Conservation (phyloP, 2,113 vertebrate species). For the Limnothrissa miodon region DNA sequence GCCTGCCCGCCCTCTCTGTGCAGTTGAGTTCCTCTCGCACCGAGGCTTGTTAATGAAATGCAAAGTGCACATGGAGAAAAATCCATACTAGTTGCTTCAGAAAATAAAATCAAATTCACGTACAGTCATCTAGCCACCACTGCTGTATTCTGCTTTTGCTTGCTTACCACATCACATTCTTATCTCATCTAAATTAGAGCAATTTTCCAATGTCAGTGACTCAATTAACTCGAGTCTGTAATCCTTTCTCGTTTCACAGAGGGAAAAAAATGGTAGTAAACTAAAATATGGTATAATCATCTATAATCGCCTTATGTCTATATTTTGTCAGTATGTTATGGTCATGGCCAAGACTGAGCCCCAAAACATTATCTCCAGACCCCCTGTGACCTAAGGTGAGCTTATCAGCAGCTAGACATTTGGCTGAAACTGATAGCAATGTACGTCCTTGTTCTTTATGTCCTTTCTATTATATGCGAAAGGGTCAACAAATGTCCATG, state of each 20-base stretch:
- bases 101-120: background rate
- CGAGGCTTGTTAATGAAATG: background rate
- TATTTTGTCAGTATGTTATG: background rate
- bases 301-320: background rate
- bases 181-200: background rate
- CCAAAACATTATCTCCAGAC: background rate
- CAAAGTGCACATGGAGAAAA: background rate
- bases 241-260: background rate
- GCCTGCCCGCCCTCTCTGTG: background rate
- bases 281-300: background rate
- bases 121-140: background rate
- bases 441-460: background rate
- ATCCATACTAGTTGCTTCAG: background rate
- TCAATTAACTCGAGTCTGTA: background rate
- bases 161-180: background rate
- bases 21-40: background rate
- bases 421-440: background rate
- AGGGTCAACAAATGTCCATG: background rate
- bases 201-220: background rate
- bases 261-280: too few relatives aligned
- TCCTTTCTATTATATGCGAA: background rate
- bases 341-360: background rate
- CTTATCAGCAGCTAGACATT: background rate
- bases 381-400: background rate
- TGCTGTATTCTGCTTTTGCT: background rate